These are phyloP conservation scores for Melanitta fusca DNA, from an alignment of 2,797 vertebrate species.

Conservation along the genomic window DNA sequence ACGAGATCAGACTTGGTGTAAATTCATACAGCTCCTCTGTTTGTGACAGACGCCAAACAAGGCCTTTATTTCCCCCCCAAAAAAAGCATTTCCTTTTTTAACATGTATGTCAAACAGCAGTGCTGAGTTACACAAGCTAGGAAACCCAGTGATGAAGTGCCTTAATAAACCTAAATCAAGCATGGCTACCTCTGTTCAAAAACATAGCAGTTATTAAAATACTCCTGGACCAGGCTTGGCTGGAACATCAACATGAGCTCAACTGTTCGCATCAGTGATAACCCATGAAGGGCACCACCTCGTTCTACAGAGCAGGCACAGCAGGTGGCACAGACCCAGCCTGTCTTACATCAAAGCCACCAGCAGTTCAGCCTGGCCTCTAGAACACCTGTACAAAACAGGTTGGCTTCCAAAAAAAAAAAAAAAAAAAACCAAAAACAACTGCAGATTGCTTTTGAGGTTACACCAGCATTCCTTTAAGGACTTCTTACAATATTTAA, in stretches of 20 bases:
- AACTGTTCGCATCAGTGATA: not conserved
- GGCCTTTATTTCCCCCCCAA: not conserved
- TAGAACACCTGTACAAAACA: not conserved
- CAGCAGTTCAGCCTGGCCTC: not conserved
- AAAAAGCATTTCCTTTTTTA: not conserved
- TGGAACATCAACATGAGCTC: not conserved
- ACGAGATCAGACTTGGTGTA: not conserved
- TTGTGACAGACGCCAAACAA: not conserved
- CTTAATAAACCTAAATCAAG: not conserved
- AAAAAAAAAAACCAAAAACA: not conserved
- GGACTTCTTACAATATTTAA: not conserved
- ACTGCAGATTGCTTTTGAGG: not conserved
- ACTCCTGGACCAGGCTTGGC: not conserved
- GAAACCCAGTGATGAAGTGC: not conserved
- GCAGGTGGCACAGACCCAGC: fast-evolving
- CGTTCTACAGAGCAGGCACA: not conserved
- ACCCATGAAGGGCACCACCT: not conserved
- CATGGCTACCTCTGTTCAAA: not conserved
- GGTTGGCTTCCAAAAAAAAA: not conserved
- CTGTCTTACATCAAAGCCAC: not conserved
- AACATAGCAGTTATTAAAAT: not conserved
- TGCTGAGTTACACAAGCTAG: not conserved
- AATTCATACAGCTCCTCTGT: not conserved
- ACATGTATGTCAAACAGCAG: not conserved
- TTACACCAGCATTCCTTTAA: not conserved